A percentile compares a stretch with the other conserved stretches of the same genome.
These are phyloP conservation scores for Tryphoninae sp. DNA, from an alignment of 2,888 invertebrate genomes.

Conservation along the genomic window DNA sequence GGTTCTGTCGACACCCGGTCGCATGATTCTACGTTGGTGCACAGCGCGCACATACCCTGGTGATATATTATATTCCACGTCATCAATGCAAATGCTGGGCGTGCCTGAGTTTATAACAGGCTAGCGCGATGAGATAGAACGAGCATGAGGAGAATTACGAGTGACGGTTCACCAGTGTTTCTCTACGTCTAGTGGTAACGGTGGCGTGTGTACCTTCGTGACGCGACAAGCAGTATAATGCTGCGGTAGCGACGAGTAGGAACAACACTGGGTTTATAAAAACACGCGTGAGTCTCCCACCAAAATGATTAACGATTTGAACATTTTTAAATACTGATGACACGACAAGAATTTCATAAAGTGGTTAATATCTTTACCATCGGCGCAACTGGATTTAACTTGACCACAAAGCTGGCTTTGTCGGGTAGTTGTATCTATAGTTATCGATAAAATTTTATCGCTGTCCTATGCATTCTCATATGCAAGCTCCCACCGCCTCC, in stretches of 20 bases:
- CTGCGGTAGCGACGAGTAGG: not conserved
- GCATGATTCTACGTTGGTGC: constrained; percentile 67
- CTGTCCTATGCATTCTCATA: constrained; percentile 1
- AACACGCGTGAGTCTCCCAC: not conserved
- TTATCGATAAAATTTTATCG: constrained; percentile 35
- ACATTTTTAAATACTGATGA: not conserved
- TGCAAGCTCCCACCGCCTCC: not conserved
- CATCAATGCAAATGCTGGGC: constrained; percentile 79
- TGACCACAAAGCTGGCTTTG: not conserved
- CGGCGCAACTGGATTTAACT: too few relatives aligned
- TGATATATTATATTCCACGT: constrained; percentile 78
- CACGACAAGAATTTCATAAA: not conserved
- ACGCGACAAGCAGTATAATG: not conserved
- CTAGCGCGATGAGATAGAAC: constrained; percentile 7
- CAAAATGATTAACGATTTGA: not conserved
- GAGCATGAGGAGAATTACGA: constrained; percentile 39
- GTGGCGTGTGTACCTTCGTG: not conserved
- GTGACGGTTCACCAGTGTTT: constrained; percentile 25
- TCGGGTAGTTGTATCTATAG: not conserved
- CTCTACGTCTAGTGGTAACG: not conserved
- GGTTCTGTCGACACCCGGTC: constrained; percentile 34
- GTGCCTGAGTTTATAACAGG: constrained; percentile 76
- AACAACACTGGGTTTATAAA: not conserved
- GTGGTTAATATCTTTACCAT: not conserved
- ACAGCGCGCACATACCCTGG: constrained; percentile 56